Base-by-base conservation (phyloP, 1,140 invertebrate genomes). In the Nixonia krombeini region DNA sequence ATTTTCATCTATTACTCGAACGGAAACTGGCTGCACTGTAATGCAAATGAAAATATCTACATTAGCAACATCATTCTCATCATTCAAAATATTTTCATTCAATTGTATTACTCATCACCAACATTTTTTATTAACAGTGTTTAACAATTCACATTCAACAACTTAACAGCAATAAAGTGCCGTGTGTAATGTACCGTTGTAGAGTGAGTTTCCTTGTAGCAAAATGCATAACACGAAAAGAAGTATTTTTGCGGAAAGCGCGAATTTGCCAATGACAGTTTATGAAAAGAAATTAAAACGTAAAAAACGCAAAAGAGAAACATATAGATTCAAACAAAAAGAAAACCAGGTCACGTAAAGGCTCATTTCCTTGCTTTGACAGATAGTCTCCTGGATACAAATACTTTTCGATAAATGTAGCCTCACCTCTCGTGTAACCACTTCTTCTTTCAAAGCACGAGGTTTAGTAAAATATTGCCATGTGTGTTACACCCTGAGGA, bases 1-100 rank as follows among this genome's bases (percentile, higher is more conserved):
- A 37, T 87, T 86, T 13, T 86, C 87, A 53, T 89, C 86, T 41
- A 85, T 86, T 47, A 91, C 86, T 68, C 88, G 86, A 53, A 93
- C 87, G 31, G 87, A 89, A 50, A 89, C 87, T 0, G 91, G 91
- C 80, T 90, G 90, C 50, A 92, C 91, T 92, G 88, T 35, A 88
- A 86, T 73, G 79, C 85, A n/a, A n/a, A n/a, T n/a, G n/a, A n/a
- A n/a, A n/a, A n/a, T n/a, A n/a, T n/a, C n/a, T n/a, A n/a, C n/a
- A n/a, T n/a, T n/a, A n/a, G n/a, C n/a, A n/a, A n/a, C n/a, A n/a
- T n/a, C n/a, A n/a, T n/a, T n/a, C n/a, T n/a, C n/a, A n/a, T n/a
- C n/a, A n/a, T n/a, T n/a, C n/a, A n/a, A n/a, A n/a, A n/a, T n/a
- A n/a, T n/a, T n/a, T n/a, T n/a, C n/a, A n/a, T n/a, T n/a, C n/a